phyloP scores from a whole-genome alignment of 2,888 invertebrate species.

The Morinoia aosen region DNA sequence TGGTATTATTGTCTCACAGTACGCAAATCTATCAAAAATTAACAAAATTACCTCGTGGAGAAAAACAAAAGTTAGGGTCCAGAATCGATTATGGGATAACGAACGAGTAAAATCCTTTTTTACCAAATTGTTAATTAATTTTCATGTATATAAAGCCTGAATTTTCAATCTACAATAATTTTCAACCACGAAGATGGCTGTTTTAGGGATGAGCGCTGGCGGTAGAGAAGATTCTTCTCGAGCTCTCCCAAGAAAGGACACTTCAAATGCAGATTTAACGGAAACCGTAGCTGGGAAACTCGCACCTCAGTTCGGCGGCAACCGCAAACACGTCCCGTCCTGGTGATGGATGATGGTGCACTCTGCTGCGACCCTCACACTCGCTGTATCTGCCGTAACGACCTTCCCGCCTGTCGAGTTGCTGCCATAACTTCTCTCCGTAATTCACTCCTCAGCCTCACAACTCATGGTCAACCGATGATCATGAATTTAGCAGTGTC shows the following conservation, averaged over 20 bases:
- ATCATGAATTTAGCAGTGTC: background rate
- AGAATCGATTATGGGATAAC: background rate
- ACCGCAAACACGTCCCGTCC: background rate
- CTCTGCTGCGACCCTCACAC: background rate
- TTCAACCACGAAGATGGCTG: background rate
- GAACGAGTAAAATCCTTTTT: background rate
- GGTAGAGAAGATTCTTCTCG: background rate
- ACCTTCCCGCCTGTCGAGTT: background rate
- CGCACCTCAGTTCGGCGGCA: background rate
- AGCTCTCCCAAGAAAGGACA: background rate
- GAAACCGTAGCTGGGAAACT: background rate
- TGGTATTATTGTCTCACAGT: too few species aligned
- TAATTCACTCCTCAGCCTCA: background rate
- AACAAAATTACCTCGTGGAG: too few species aligned
- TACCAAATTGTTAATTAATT: background rate
- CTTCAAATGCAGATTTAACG: constrained; percentile 13
- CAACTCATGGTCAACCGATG: background rate
- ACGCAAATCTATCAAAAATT: too few species aligned
- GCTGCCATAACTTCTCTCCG: background rate
- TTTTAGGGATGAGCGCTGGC: background rate
- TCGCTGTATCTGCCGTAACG: background rate
- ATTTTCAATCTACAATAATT: background rate
- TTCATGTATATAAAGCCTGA: background rate
- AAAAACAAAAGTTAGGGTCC: too few species aligned
- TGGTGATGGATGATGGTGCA: background rate